Evolutionary conservation across 2,888 invertebrate species (phyloP).

Genomic region (Coelinius sp.): DNA sequence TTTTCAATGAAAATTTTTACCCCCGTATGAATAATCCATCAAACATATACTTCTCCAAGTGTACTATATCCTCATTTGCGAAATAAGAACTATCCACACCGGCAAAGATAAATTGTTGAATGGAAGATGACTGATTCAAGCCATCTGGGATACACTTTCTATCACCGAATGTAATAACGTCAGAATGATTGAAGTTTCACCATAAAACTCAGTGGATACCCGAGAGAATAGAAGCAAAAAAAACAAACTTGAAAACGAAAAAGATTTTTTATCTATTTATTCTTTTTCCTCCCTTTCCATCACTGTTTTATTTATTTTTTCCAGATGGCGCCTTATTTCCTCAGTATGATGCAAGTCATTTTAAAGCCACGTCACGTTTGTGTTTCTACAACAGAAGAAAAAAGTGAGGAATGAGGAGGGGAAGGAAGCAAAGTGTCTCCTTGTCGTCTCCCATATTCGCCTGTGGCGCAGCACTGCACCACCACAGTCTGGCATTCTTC

Average conservation of each 20-base stretch:
- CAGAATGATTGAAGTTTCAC: conserved; percentile 15
- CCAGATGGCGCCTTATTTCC: conserved; percentile 23
- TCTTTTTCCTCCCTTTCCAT: neutral
- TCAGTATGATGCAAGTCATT: conserved; percentile 14
- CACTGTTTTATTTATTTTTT: conserved; percentile 1
- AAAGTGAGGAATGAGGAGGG: neutral
- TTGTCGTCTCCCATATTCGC: conserved; percentile 4
- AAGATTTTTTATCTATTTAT: neutral
- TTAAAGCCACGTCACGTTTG: conserved; percentile 18
- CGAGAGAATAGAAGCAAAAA: neutral
- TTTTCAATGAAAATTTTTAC: neutral
- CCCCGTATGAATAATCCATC: conserved; percentile 1
- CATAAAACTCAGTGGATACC: conserved; percentile 18
- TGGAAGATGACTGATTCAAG: conserved; percentile 14
- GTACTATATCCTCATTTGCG: neutral
- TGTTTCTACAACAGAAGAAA: conserved; percentile 20
- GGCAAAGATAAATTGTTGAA: neutral
- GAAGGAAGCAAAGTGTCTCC: conserved; percentile 9
- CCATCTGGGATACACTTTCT: conserved; percentile 15
- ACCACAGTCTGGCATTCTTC: conserved; percentile 6
- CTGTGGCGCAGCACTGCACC: neutral
- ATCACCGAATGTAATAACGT: conserved; percentile 20
- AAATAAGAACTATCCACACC: neutral
- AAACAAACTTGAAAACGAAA: neutral
- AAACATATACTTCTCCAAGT: neutral